Base-by-base conservation (phyloP, 2,113 vertebrate genomes). In the Ceuthmochares aereus region DNA sequence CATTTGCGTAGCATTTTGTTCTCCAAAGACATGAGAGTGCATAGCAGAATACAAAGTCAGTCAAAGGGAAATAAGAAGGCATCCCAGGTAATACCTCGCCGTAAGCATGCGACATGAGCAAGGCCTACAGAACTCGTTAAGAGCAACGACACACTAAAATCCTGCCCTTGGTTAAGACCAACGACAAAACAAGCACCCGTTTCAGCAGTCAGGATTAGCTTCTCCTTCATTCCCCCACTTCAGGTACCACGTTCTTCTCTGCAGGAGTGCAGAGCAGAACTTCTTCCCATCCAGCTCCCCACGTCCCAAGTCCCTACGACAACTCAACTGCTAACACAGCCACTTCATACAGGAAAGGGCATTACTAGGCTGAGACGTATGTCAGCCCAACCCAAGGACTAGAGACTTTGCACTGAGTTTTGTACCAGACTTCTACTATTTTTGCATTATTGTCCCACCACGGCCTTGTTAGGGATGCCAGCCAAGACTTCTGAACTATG, bases 1-100 rank as follows among this genome's bases (percentile, higher is more conserved):
- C 93, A 95, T 92, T 84, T 9, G 3, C 1, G 2, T 52, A 64
- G 82, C 42, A 40, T 74, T 95, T 34, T 94, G 79, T 72, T 93
- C 93, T 94, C 79, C 68, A 88, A 91, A 90, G 73, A 92, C 60
- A 67, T 54, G n/a, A 55, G 59, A 94, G 36, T 20, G 66, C 69
- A 72, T 34, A 90, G 76, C 80, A 90, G 95, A 95, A 96, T 95
- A 81, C 63, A 68, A 96, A 96, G 52, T 80, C 55, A 94, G 88
- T 62, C 87, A 90, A 89, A 92, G 80, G 79, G 56, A 96, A 90
- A 70, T 34, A 91, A 92, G 47, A 86, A 87, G 56, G 76, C 79
- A 90, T 56, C 49, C 64, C 83, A 92, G 83, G 92, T 90, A 94
- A 82, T 75, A 60, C 73, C 69, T 59, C 78, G 83, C 88, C 80